Evolutionary conservation across 2,888 invertebrate species (phyloP).

Genomic region (Syrphus vitripennis): DNA sequence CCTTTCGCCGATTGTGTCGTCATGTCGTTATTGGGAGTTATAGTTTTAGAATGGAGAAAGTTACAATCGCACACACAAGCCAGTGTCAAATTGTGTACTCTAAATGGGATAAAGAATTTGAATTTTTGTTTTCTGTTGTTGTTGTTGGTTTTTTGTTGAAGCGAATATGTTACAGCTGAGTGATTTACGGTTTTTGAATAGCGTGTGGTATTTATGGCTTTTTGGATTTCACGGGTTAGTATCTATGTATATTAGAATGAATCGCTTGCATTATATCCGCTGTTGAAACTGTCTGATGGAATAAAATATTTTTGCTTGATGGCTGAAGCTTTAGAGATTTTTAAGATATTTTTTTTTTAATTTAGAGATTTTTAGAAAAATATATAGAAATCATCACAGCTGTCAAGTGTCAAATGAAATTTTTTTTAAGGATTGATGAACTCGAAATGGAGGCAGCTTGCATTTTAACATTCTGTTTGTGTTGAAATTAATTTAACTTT

Average conservation of each 20-base stretch:
- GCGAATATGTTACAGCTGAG: slow-evolving; percentile 49
- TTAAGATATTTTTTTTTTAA: background rate
- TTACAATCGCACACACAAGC: slow-evolving; percentile 26
- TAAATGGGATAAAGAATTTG: slow-evolving; percentile 39
- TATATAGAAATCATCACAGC: background rate
- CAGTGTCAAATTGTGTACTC: slow-evolving; percentile 48
- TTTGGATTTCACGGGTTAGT: background rate
- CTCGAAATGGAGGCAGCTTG: no score
- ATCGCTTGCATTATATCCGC: background rate
- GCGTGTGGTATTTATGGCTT: slow-evolving; percentile 8
- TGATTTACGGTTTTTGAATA: slow-evolving; percentile 56
- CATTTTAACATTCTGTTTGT: no score
- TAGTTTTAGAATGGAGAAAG: slow-evolving; percentile 53
- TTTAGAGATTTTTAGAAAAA: background rate
- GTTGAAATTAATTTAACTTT: no score
- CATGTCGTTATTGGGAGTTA: slow-evolving; percentile 50
- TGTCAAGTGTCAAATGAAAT: background rate
- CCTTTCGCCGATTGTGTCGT: slow-evolving; percentile 54
- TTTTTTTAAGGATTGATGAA: background rate
- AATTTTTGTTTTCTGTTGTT: slow-evolving; percentile 17
- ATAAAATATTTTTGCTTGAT: slow-evolving; percentile 2
- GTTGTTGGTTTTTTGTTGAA: background rate
- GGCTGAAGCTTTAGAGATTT: background rate
- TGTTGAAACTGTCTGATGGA: background rate
- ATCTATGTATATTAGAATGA: no score